Evolutionary conservation across 2,113 vertebrate species (phyloP).

Genomic region (Stigmatopora nigra): DNA sequence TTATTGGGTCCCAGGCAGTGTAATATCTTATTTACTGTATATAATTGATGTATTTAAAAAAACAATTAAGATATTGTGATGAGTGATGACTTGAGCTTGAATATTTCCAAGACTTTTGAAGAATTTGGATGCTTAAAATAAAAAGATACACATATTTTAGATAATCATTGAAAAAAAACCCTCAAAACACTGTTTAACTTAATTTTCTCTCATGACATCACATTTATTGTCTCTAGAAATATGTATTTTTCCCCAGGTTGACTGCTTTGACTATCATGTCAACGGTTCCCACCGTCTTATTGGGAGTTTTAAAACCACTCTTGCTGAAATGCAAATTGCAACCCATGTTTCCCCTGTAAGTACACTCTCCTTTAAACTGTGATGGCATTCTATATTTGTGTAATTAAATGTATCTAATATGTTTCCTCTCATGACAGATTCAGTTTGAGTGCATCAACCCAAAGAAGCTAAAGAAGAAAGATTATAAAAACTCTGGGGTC

Average conservation of each 20-base stretch:
- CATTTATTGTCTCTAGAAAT: background rate
- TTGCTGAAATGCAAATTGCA: slow-evolving; percentile 78
- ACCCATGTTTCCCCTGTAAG: slow-evolving; percentile 77
- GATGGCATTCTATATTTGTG: background rate
- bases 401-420: background rate
- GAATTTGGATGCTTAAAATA: no score
- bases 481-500: slow-evolving; percentile 91
- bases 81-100: no score
- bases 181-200: background rate
- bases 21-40: no score
- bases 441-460: slow-evolving; percentile 86
- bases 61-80: no score
- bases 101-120: no score
- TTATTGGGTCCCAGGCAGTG: no score
- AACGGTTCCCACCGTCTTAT: slow-evolving; percentile 88
- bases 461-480: slow-evolving; percentile 86
- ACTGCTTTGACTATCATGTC: slow-evolving; percentile 82
- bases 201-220: background rate
- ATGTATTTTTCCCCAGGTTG: slow-evolving; percentile 70
- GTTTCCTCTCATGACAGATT: slow-evolving; percentile 56
- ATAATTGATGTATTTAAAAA: no score
- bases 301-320: slow-evolving; percentile 79
- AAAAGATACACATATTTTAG: no score
- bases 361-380: no score
- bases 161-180: no score